Evolutionary conservation across 2,113 vertebrate species (phyloP).

Genomic region (Eulemur rufifrons): DNA sequence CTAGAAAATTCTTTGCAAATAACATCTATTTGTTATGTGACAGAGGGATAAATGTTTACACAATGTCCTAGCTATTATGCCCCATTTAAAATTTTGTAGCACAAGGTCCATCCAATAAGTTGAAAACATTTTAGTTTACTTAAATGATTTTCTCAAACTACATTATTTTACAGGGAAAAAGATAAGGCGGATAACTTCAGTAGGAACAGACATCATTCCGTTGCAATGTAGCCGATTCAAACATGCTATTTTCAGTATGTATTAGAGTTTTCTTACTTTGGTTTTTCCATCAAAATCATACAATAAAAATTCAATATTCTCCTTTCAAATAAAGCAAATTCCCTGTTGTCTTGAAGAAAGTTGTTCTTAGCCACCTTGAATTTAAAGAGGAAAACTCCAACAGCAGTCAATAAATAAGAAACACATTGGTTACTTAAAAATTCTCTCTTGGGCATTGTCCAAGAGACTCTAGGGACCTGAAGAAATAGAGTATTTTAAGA

Average conservation of each 20-base stretch:
- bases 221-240: not conserved
- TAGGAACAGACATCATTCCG: not conserved
- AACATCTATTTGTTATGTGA: not conserved
- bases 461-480: conserved; percentile 45
- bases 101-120: not conserved
- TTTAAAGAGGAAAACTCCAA: conserved; percentile 72
- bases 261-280: conserved; percentile 55
- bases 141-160: not conserved
- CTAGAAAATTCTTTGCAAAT: not conserved
- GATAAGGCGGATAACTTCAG: not conserved
- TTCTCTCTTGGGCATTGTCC: conserved; percentile 70
- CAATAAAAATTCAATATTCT: conserved; percentile 58
- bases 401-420: conserved; percentile 74
- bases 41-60: not conserved
- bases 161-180: conserved; percentile 16
- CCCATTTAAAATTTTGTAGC: not conserved
- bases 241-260: conserved; percentile 21
- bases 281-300: conserved; percentile 53
- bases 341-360: conserved; percentile 61
- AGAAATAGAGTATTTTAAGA: conserved; percentile 72
- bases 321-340: conserved; percentile 70
- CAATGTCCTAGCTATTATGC: not conserved
- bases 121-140: conserved; percentile 30
- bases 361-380: conserved; percentile 66
- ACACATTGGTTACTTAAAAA: conserved; percentile 67